Evolutionary conservation across 1,140 invertebrate species (phyloP).

Genomic region (Ptiloglossa arizonensis): DNA sequence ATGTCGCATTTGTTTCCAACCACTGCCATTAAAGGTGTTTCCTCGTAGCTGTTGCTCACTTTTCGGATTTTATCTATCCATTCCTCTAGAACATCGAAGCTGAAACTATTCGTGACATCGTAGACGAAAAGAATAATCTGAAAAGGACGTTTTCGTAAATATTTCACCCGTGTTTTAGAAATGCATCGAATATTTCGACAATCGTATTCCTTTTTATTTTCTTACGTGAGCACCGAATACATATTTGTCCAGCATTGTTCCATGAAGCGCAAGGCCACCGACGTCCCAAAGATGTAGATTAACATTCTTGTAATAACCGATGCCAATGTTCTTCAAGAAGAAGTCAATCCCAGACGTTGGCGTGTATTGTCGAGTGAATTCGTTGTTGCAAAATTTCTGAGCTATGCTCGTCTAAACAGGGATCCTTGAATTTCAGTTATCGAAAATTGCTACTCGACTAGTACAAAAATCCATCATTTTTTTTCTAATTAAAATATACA

Average conservation of each 20-base stretch:
- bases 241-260: conserved; percentile 92
- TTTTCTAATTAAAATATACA: background rate
- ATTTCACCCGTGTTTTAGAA: background rate
- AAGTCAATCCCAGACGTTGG: conserved; percentile 92
- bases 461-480: too few species aligned
- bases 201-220: background rate
- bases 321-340: conserved; percentile 86
- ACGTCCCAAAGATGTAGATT: conserved; percentile 92
- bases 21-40: conserved; percentile 87
- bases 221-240: conserved; percentile 90
- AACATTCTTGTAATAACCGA: conserved; percentile 87
- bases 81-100: conserved; percentile 89
- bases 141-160: conserved; percentile 66
- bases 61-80: conserved; percentile 88
- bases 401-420: conserved; percentile 86
- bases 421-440: conserved; percentile 59
- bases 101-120: conserved; percentile 91
- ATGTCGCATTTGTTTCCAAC: conserved; percentile 95
- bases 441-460: conserved; percentile 23
- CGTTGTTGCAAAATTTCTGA: conserved; percentile 87
- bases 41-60: conserved; percentile 81
- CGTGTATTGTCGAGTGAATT: conserved; percentile 88
- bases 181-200: too few species aligned
- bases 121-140: conserved; percentile 93
- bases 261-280: conserved; percentile 88